A percentile compares a stretch with the other conserved stretches of the same genome.
Conservation (phyloP, 1,140 invertebrate species). For the Orius insidiosus region DNA sequence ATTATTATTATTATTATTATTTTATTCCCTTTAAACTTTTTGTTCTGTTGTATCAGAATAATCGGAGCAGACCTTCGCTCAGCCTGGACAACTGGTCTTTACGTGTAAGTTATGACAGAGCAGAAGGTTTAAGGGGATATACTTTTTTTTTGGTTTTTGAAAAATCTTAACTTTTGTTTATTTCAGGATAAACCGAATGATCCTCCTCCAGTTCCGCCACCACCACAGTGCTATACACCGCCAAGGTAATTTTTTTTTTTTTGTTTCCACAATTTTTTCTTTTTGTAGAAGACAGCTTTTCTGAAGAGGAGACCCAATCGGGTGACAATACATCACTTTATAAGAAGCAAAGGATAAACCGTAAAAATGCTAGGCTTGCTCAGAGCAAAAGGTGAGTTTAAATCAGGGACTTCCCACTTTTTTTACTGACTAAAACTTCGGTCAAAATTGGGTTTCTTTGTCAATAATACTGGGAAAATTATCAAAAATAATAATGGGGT, state of each 20-base stretch:
- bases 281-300: conserved; percentile 20
- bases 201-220: conserved; percentile 22
- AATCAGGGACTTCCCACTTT: too few relatives aligned
- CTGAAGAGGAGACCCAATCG: conserved; percentile 18
- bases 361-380: conserved; percentile 44
- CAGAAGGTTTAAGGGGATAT: not conserved
- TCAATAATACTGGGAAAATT: too few relatives aligned
- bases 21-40: not conserved
- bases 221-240: conserved; percentile 21
- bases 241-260: too few relatives aligned
- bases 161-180: not conserved
- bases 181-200: conserved; percentile 14
- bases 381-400: conserved; percentile 70
- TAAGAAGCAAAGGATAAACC: conserved; percentile 29
- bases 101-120: conserved; percentile 3
- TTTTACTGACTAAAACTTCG: too few relatives aligned
- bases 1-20: not conserved
- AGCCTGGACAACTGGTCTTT: conserved; percentile 10
- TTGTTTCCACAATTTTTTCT: conserved; percentile 2
- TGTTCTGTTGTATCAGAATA: conserved; percentile 2
- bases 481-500: too few relatives aligned
- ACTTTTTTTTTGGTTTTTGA: too few relatives aligned
- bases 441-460: too few relatives aligned
- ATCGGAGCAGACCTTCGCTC: not conserved
- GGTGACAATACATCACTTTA: conserved; percentile 22